Evolutionary conservation across 1,140 invertebrate genomes (phyloP), one percentile per base, ranked within the genome.

Genomic region (Callitettix versicolor): DNA sequence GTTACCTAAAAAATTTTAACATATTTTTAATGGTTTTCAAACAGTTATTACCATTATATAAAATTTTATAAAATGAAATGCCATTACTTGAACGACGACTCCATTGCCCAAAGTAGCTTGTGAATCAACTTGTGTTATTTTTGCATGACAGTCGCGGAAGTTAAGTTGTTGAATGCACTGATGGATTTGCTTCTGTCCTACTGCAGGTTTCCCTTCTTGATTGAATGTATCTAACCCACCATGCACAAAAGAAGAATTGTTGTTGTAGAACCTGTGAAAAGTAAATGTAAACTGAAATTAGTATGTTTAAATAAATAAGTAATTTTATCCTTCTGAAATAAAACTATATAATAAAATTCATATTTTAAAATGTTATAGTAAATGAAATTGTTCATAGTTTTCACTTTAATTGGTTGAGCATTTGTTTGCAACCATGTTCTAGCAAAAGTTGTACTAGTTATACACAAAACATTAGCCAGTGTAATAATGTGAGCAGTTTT

Each of bases 121-220:
- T 58, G 86, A 84, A 71, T 91, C 88, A 9, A 89, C 85, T 73
- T 95, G 92, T 60, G 86, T 86, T 64, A 98, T 97, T 73, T 96
- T 97, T 18, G 94, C 91, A 78, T 95, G 93, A 71, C 94, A 97
- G 73, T 98, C 93, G 26, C 83, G 79, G 71, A 97, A 97, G 72
- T 96, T 94, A 49, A 98, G 72, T 64, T 93, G 88, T 71, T 95
- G 85, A 62, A 98, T 97, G 65, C 89, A 88, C 69, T 95, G 86
- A 71, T 97, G 91, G 58, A 98, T 98, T 69, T 96, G 86, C 69
- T 89, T 84, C 68, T 94, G 91, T 9, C 91, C 95, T 64, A 92
- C 80, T 17, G 91, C 91, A 44, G 91, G 85, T 61, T 82, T 82
- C 21, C 83, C 84, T 67, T 94, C 91, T 53, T 84, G 78, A 65